Evolutionary conservation across 2,888 invertebrate species (phyloP).

Genomic region (Cerastis leucographa): DNA sequence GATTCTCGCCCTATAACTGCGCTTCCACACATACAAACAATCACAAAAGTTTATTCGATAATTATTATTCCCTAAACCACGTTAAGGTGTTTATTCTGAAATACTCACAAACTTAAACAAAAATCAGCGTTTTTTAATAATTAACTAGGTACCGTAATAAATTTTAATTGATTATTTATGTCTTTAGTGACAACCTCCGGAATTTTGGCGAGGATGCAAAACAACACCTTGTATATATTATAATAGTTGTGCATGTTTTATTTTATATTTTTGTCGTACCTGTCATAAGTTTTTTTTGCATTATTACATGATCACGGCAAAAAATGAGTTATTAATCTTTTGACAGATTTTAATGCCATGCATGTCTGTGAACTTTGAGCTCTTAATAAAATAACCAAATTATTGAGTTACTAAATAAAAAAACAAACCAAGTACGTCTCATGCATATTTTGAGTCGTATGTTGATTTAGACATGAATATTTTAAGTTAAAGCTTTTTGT

Average conservation of each 20-base stretch:
- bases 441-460: neutral
- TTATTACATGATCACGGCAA: neutral
- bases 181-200: too few species aligned
- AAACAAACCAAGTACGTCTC: neutral
- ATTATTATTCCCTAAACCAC: too few species aligned
- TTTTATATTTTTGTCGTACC: neutral
- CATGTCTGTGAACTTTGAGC: constrained; percentile 19
- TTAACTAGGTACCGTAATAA: too few species aligned
- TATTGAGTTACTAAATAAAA: neutral
- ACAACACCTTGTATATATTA: too few species aligned
- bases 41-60: too few species aligned
- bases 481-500: neutral
- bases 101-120: too few species aligned
- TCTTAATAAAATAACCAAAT: neutral
- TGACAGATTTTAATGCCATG: neutral
- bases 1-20: too few species aligned
- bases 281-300: neutral
- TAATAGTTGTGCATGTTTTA: neutral
- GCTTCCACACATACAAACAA: too few species aligned
- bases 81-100: too few species aligned
- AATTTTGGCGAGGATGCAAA: too few species aligned
- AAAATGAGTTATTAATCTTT: neutral
- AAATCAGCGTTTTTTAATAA: too few species aligned
- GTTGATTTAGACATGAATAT: neutral
- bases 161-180: too few species aligned